phyloP scores from a whole-genome alignment of 2,888 invertebrate species.

The Meghimatium bilineatum region DNA sequence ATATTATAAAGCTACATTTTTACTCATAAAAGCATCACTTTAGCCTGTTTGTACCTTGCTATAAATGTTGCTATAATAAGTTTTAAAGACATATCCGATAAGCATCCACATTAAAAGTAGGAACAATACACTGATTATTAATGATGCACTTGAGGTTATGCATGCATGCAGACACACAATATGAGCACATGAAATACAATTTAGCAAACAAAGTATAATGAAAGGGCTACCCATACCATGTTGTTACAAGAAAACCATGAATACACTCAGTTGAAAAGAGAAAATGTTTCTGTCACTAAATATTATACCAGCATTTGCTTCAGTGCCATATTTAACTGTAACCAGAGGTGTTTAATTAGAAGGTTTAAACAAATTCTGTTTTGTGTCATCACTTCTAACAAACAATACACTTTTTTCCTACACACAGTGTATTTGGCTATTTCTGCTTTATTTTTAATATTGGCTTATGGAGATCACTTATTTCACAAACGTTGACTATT shows the following conservation, averaged over 20 bases:
- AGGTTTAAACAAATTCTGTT: neutral
- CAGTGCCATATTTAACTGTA: constrained; percentile 27
- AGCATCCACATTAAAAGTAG: too few species aligned
- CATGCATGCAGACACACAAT: neutral
- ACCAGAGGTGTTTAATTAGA: neutral
- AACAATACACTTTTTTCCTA: too few species aligned
- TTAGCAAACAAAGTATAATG: neutral
- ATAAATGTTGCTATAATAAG: too few species aligned
- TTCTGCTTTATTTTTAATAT: too few species aligned
- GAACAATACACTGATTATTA: neutral
- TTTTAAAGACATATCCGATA: too few species aligned
- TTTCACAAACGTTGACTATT: too few species aligned
- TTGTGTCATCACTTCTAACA: too few species aligned
- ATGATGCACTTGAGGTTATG: neutral
- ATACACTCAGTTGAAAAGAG: neutral
- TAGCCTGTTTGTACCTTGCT: too few species aligned
- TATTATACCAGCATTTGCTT: constrained; percentile 33
- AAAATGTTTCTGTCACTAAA: neutral
- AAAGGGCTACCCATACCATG: neutral
- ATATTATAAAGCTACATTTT: too few species aligned
- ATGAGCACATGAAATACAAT: neutral
- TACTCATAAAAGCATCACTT: too few species aligned
- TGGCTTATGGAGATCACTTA: too few species aligned
- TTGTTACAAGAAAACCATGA: neutral
- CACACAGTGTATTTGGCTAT: too few species aligned